phyloP scores from a whole-genome alignment of 2,888 invertebrate species.

The Clistopyga incitator region DNA sequence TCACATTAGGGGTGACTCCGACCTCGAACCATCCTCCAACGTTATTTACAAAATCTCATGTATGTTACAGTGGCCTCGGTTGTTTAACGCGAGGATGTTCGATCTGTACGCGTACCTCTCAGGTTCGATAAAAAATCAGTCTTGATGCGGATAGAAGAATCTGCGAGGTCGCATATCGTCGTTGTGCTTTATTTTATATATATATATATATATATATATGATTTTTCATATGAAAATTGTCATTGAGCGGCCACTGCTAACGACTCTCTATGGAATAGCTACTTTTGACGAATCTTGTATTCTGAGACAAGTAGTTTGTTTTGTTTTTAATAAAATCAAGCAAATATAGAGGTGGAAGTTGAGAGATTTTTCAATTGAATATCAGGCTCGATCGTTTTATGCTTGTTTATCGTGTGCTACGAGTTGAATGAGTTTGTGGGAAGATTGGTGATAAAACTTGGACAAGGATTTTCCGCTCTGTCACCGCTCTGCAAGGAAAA shows the following conservation, averaged over 20 bases:
- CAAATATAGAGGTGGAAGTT: slow-evolving; percentile 74
- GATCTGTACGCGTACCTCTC: slow-evolving; percentile 60
- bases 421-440: slow-evolving; percentile 80
- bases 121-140: slow-evolving; percentile 79
- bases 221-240: no score
- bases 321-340: slow-evolving; percentile 54
- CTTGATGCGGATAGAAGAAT: slow-evolving; percentile 76
- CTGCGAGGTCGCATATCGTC: slow-evolving; percentile 72
- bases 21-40: slow-evolving; percentile 63
- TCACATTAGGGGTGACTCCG: slow-evolving; percentile 56
- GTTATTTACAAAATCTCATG: slow-evolving; percentile 75
- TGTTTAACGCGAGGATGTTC: slow-evolving; percentile 65
- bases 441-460: slow-evolving; percentile 82
- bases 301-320: no score
- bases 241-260: slow-evolving; percentile 18
- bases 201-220: no score
- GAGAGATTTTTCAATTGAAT: slow-evolving; percentile 80
- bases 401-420: slow-evolving; percentile 78
- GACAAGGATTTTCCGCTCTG: slow-evolving; percentile 80
- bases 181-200: no score
- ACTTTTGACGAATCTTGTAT: no score
- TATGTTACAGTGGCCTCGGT: slow-evolving; percentile 64
- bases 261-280: no score
- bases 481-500: slow-evolving; percentile 90
- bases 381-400: slow-evolving; percentile 70